A percentile compares a stretch with the other conserved stretches of the same genome.
phyloP scores from a whole-genome alignment of 2,888 invertebrate genomes.

The Polyommatus iphigenia region DNA sequence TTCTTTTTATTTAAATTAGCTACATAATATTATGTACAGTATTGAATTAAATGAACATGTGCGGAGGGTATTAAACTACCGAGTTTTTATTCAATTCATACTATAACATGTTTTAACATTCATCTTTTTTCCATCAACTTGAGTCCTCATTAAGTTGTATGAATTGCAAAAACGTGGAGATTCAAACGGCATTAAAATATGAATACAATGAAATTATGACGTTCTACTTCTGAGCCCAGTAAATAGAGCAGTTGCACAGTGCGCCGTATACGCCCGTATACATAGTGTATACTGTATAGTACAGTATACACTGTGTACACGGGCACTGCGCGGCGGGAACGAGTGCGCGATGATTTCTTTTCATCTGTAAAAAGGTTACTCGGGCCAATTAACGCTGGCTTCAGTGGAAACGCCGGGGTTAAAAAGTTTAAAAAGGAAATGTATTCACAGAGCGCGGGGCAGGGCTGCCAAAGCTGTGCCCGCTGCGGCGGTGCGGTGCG shows the following conservation, averaged over 20 bases:
- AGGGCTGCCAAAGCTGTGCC: not conserved
- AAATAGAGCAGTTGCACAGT: not conserved
- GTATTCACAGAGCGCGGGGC: not conserved
- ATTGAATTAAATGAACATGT: not conserved
- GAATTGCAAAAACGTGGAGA: constrained; percentile 9
- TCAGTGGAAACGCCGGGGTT: not conserved
- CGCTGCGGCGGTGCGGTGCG: not conserved
- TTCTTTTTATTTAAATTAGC: not conserved
- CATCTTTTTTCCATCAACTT: constrained; percentile 3
- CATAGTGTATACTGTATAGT: not conserved
- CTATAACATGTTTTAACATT: not conserved
- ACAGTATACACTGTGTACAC: not conserved
- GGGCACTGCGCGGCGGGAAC: not conserved
- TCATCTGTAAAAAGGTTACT: constrained; percentile 26
- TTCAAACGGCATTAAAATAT: constrained; percentile 4
- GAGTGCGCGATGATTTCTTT: constrained; percentile 22
- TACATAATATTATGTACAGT: not conserved
- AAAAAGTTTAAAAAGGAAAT: constrained; percentile 18
- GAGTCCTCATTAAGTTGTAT: constrained; percentile 4
- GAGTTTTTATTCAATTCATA: not conserved
- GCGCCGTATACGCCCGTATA: not conserved
- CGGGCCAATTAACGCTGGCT: constrained; percentile 16
- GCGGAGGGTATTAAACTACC: not conserved
- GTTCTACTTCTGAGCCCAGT: constrained; percentile 6
- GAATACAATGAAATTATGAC: constrained; percentile 10